Evolutionary conservation across 2,888 invertebrate genomes (phyloP), one percentile per base, ranked within the genome.

Genomic region (Zaprionus lineosus): DNA sequence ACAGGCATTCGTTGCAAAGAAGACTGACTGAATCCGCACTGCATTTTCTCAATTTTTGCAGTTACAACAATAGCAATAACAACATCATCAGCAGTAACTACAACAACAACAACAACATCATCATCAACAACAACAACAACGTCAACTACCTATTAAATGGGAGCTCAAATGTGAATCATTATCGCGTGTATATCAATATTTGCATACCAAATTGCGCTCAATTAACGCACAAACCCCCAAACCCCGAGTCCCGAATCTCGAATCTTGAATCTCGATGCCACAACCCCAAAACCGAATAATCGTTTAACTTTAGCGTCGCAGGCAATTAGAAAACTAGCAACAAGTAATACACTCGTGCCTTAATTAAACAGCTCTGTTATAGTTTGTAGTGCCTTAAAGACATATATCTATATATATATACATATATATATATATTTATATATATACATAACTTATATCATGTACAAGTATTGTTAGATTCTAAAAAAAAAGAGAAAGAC

Each of bases 131-230:
- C n/a, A n/a, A n/a, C n/a, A n/a, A n/a, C n/a, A n/a, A n/a, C n/a
- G n/a, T 11, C 36, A 33, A 56, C n/a, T n/a, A 48, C 58, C 37
- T 26, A 64, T 24, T 40, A 26, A 18, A 44, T 14, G 15, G 47
- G 52, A 48, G 67, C 71, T 78, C 79, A 84, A 79, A 53, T 81
- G n/a, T n/a, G 74, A 77, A 68, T 63, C 69, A 84, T 61, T 56
- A 64, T 57, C 58, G 72, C 58, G 64, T 66, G 68, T 64, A 64
- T 62, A 58, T 57, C 56, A 58, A 55, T 58, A 70, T 73, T 84
- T 81, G 70, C 78, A 84, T 79, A 77, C 12, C 36, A 55, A 76
- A 60, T 64, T 67, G 73, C 64, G 76, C 74, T 72, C 74, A 79
- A 75, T 83, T 79, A 76, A 69, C 81, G 65, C 56, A 72, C 65